Evolutionary conservation across 2,113 vertebrate genomes (phyloP).

Genomic region (Centrocercus urophasianus): DNA sequence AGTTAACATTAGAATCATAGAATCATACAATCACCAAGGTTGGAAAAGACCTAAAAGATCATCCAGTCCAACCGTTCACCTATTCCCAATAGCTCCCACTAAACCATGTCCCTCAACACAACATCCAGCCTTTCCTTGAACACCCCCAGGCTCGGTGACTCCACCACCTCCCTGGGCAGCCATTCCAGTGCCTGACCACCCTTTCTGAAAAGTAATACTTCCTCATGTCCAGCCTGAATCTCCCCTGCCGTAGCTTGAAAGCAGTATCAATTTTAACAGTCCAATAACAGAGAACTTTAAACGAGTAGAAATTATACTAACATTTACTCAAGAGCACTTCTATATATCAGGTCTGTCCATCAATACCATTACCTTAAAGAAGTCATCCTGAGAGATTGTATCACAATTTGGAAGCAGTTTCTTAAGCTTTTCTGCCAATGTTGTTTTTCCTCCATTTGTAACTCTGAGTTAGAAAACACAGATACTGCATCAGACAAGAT

Average conservation of each 20-base stretch:
- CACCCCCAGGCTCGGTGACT: too few species aligned
- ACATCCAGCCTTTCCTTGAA: too few species aligned
- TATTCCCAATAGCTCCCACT: too few species aligned
- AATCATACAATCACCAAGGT: too few species aligned
- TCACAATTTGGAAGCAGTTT: slow-evolving; percentile 85
- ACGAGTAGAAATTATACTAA: not conserved
- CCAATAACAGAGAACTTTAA: not conserved
- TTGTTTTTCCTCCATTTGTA: slow-evolving; percentile 95
- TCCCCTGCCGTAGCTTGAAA: not conserved
- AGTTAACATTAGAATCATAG: not conserved
- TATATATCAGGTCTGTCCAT: not conserved
- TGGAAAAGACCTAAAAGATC: too few species aligned
- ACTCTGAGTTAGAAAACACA: slow-evolving; percentile 75
- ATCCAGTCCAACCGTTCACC: too few species aligned
- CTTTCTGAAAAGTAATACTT: too few species aligned
- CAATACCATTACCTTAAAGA: slow-evolving; percentile 88
- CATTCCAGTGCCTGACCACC: too few species aligned
- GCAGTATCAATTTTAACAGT: not conserved
- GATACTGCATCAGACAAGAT: not conserved
- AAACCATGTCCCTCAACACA: too few species aligned
- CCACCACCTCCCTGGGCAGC: too few species aligned
- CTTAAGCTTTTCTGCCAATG: slow-evolving; percentile 84
- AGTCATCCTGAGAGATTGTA: slow-evolving; percentile 89
- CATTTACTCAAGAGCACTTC: not conserved
- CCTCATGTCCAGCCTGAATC: too few species aligned